Percentiles rank a stretch among this genome's conserved stretches.
Evolutionary conservation across 1,140 invertebrate genomes (phyloP).

Genomic region (Listronotus bonariensis): DNA sequence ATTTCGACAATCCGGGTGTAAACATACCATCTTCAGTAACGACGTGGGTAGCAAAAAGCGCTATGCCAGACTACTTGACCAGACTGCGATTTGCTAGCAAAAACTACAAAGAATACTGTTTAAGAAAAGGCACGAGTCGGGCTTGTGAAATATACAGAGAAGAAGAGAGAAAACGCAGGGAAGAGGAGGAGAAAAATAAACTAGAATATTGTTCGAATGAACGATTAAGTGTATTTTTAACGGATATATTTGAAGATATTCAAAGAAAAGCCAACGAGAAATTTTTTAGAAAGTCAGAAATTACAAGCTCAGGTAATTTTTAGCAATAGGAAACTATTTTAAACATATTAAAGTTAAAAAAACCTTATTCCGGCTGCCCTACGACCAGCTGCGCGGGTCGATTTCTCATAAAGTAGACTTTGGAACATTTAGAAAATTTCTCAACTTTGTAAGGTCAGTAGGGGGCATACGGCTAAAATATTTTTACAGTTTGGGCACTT

Average conservation of each 20-base stretch:
- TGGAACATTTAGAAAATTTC: too few relatives aligned
- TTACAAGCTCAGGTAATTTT: conserved; percentile 17
- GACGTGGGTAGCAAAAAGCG: conserved; percentile 66
- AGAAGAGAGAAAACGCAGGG: conserved; percentile 26
- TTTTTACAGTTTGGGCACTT: too few relatives aligned
- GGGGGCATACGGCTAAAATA: too few relatives aligned
- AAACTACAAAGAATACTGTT: conserved; percentile 51
- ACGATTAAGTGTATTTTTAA: background rate
- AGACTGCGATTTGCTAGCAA: conserved; percentile 49
- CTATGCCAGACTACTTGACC: conserved; percentile 53
- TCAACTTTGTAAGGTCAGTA: too few relatives aligned
- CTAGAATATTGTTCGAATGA: conserved; percentile 36
- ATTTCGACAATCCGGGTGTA: conserved; percentile 84
- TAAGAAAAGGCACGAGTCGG: conserved; percentile 34
- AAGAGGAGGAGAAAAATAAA: conserved; percentile 33
- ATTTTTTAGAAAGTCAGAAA: conserved; percentile 18
- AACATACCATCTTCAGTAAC: conserved; percentile 69
- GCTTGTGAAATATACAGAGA: conserved; percentile 33
- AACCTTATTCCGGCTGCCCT: too few relatives aligned
- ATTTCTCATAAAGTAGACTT: too few relatives aligned
- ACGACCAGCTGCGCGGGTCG: too few relatives aligned
- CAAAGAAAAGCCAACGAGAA: conserved; percentile 21
- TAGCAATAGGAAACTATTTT: too few relatives aligned
- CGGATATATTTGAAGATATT: conserved; percentile 19
- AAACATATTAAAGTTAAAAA: too few relatives aligned